These are phyloP conservation scores for Lucilia cuprina DNA, from an alignment of 1,140 invertebrate species.

Conservation along the genomic window DNA sequence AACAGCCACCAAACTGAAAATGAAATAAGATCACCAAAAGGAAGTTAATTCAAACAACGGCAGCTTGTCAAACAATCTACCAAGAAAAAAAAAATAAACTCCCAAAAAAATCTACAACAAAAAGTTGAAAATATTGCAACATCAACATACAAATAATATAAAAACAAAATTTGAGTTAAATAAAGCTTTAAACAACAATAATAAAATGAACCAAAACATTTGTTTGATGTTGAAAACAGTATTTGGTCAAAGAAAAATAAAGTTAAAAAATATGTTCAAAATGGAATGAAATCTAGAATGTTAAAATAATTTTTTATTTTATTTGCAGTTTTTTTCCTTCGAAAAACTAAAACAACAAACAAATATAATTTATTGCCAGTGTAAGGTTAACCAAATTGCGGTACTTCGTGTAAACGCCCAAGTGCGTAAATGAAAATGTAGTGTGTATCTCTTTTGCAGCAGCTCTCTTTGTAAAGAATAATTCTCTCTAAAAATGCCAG, in stretches of 20 bases:
- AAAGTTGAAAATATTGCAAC: background rate
- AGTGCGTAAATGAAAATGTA: background rate
- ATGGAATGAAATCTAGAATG: conserved; percentile 5
- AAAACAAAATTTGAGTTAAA: background rate
- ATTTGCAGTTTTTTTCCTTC: background rate
- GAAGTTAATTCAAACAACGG: conserved; percentile 10
- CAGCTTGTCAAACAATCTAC: conserved; percentile 12
- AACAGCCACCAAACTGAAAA: background rate
- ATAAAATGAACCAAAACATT: background rate
- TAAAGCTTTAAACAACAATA: background rate
- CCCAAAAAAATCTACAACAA: background rate
- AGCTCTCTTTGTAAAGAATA: background rate
- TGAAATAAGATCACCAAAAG: conserved; percentile 7
- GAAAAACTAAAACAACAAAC: background rate
- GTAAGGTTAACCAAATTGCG: conserved; percentile 40
- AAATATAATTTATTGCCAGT: conserved; percentile 39
- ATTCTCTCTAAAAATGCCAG: background rate
- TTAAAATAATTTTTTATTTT: background rate
- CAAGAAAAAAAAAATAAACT: background rate
- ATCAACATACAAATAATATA: background rate
- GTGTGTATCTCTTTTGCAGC: background rate
- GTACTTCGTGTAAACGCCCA: conserved; percentile 41
- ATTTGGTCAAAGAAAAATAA: background rate
- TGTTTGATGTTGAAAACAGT: background rate
- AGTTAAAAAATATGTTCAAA: background rate